Percentiles rank a stretch among this genome's conserved stretches.
These are phyloP conservation scores for Nannobrachium achirus DNA, from an alignment of 2,113 vertebrate species.

Conservation along the genomic window DNA sequence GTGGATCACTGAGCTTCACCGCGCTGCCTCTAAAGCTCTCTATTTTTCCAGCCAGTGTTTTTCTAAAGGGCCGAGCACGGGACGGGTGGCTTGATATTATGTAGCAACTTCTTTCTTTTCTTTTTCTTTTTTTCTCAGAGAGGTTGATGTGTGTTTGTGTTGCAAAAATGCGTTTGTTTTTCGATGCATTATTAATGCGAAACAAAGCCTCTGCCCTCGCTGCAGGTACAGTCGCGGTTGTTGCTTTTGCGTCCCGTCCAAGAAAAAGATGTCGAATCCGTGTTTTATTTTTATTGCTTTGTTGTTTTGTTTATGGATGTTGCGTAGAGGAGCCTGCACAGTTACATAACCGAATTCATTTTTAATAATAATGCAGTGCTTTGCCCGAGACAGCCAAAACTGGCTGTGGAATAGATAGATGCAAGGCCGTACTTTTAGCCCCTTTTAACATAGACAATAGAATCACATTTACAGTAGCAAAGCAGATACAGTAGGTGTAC, in stretches of 20 bases:
- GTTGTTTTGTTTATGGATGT: not conserved
- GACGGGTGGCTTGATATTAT: conserved; percentile 30
- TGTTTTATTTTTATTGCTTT: not conserved
- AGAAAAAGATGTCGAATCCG: no score
- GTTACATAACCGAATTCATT: not conserved
- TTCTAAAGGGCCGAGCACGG: conserved; percentile 29
- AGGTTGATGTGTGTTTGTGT: conserved; percentile 23
- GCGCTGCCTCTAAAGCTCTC: conserved; percentile 46
- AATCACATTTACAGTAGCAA: conserved; percentile 52
- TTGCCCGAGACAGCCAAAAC: conserved; percentile 1
- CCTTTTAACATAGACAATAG: conserved; percentile 28
- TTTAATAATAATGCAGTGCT: no score
- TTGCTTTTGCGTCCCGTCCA: not conserved
- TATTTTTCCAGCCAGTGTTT: conserved; percentile 42
- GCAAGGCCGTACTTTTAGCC: conserved; percentile 18
- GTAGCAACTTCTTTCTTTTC: conserved; percentile 19
- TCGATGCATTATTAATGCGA: conserved; percentile 49
- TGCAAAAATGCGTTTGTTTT: conserved; percentile 19
- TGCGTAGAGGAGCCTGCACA: not conserved
- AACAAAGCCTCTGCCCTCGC: conserved; percentile 30
- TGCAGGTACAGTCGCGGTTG: conserved; percentile 18
- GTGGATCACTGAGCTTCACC: conserved; percentile 74
- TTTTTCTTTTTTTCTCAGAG: conserved; percentile 4
- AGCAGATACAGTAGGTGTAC: not conserved
- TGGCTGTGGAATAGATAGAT: conserved; percentile 3